Base-by-base conservation (phyloP, 1,140 invertebrate species). In the Drosophila sulfurigaster region DNA sequence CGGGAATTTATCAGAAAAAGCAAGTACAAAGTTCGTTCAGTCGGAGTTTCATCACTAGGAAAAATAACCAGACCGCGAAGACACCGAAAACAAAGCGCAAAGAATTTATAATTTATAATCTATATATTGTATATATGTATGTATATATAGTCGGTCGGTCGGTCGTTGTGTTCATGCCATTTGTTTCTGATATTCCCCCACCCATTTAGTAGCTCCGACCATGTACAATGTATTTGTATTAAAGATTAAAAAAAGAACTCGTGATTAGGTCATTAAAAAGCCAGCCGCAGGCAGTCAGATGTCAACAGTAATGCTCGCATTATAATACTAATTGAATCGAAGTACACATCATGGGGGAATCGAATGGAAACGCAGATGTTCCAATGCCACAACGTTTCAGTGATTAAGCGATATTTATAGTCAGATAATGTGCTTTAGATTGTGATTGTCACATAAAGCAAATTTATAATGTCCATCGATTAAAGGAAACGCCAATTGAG, bases 171-270 rank as follows among this genome's bases (percentile, higher is more conserved):
- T 30, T n/a, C 2, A 45, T 58, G 16, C 38, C 35, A 43, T 54
- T 64, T 45, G 49, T 10, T 16, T 65, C 38, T 56, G 63, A 64
- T 64, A 64, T 64, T 43, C 13, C 32, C 32, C 16, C 20, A 25
- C 3, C 20, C 20, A 25, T 25, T 25, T 25, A 25, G 20, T 25
- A 25, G 20, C 20, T 25, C 20, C 20, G 20, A 25, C 20, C 20
- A 32, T 32, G 30, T 32, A 30, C 49, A 10, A 49, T 51, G n/a
- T 30, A 10, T 63, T 8, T 35, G 38, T 64, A 25, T 8, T 30
- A 45, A 16, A 54, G 62, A 65, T 64, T 65, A 54, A 65, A 56
- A 25, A 28, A 3, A 56, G 51, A 45, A 38, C 48, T 52, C 35
- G 32, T 38, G 60, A 64, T 64, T 64, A 52, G 46, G 32, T 16